phyloP scores from a whole-genome alignment of 2,888 invertebrate genomes.

The Drosophila vallismaia region DNA sequence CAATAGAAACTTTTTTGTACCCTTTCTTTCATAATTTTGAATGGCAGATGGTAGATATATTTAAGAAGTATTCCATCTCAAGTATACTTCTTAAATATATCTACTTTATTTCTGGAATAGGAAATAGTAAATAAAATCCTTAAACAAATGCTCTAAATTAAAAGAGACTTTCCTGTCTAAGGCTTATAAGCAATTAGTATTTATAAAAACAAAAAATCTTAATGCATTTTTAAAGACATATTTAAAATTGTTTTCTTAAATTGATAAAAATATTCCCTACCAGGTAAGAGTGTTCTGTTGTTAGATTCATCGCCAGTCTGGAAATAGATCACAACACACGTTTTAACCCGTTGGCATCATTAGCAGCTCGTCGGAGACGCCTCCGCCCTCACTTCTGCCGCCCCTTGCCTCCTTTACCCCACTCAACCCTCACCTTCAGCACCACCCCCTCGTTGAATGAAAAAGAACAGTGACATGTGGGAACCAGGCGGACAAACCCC shows the following conservation, averaged over 20 bases:
- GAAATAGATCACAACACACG: constrained; percentile 63
- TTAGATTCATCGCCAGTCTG: constrained; percentile 22
- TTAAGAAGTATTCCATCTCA: too few species aligned
- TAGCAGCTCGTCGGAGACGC: constrained; percentile 62
- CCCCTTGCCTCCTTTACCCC: neutral
- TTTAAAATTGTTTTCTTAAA: too few species aligned
- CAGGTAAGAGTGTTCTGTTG: constrained; percentile 8
- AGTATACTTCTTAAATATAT: neutral
- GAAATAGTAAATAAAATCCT: too few species aligned
- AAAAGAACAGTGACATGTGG: constrained; percentile 66
- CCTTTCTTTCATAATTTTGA: neutral
- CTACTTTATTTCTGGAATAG: neutral
- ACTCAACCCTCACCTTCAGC: neutral
- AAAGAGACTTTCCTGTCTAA: too few species aligned
- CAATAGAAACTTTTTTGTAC: neutral
- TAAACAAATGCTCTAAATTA: too few species aligned
- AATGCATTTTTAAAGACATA: too few species aligned
- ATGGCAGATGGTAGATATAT: too few species aligned
- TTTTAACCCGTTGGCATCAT: constrained; percentile 76
- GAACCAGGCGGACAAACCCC: constrained; percentile 31
- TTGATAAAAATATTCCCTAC: neutral
- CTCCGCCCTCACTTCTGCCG: constrained; percentile 4
- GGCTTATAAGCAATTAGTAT: too few species aligned
- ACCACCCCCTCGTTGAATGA: constrained; percentile 16
- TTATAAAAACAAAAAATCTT: too few species aligned